A percentile compares a stretch with the other conserved stretches of the same genome.
These are phyloP conservation scores for Boleophthalmus pectinirostris DNA, from an alignment of 2,113 vertebrate genomes.

Conservation along the genomic window DNA sequence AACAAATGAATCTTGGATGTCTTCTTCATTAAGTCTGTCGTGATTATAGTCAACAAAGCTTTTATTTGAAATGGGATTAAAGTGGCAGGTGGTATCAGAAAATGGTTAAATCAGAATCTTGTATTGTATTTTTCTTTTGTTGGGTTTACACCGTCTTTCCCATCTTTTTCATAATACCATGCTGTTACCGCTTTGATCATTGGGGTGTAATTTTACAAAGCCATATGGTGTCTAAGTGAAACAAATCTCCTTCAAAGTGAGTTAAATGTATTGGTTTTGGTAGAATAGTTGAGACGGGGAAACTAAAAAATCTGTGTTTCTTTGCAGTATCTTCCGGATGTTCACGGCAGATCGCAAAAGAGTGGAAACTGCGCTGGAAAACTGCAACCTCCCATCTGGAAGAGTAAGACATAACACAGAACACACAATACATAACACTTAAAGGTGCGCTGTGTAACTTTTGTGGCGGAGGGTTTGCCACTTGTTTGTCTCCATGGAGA, in stretches of 20 bases:
- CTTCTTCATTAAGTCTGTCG: too few relatives aligned
- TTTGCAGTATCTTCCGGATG: slow-evolving; percentile 88
- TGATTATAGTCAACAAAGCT: not conserved
- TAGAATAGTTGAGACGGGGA: slow-evolving; percentile 10
- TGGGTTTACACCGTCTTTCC: too few relatives aligned
- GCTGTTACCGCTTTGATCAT: not conserved
- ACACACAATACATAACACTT: too few relatives aligned
- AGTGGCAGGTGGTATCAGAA: not conserved
- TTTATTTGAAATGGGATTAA: not conserved
- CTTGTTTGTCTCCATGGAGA: too few relatives aligned
- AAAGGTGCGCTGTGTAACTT: too few relatives aligned
- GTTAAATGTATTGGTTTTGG: slow-evolving; percentile 10
- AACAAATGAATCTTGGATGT: too few relatives aligned
- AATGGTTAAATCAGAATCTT: not conserved
- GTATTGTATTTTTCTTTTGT: not conserved
- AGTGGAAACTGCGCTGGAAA: slow-evolving; percentile 91
- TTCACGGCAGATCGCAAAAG: slow-evolving; percentile 95
- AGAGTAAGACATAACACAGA: slow-evolving; percentile 83
- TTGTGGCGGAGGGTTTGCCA: too few relatives aligned
- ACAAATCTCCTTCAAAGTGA: slow-evolving; percentile 5
- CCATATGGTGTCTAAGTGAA: not conserved
- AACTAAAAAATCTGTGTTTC: slow-evolving; percentile 32
- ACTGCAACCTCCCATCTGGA: slow-evolving; percentile 92
- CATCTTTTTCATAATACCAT: not conserved
- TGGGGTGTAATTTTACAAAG: not conserved